These are phyloP conservation scores for Cybosia mesomella DNA, from an alignment of 2,888 invertebrate species.

Conservation along the genomic window DNA sequence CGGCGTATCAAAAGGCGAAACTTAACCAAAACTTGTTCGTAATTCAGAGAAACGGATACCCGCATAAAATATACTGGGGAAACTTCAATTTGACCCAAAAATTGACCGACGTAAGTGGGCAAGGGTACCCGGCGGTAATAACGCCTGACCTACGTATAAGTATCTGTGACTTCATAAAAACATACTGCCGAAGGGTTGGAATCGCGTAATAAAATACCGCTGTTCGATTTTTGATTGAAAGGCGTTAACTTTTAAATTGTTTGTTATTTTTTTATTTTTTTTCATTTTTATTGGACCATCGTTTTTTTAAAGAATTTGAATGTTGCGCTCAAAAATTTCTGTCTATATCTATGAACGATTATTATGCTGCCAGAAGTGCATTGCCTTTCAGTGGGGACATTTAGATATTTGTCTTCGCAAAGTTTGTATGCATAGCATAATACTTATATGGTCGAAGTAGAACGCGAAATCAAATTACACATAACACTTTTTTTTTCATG, in stretches of 20 bases:
- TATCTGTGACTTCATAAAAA: conserved; percentile 75
- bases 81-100: conserved; percentile 68
- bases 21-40: conserved; percentile 50
- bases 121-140: conserved; percentile 65
- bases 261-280: conserved; percentile 1
- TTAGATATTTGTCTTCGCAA: too few species aligned
- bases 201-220: conserved; percentile 17
- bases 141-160: conserved; percentile 61
- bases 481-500: too few species aligned
- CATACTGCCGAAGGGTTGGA: conserved; percentile 43
- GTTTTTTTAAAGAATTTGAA: too few species aligned
- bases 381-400: too few species aligned
- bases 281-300: too few species aligned
- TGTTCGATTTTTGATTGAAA: conserved; percentile 15
- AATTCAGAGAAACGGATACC: conserved; percentile 52
- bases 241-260: conserved; percentile 5
- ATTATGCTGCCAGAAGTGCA: too few species aligned
- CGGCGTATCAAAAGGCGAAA: conserved; percentile 46
- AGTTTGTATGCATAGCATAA: too few species aligned
- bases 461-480: too few species aligned
- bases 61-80: conserved; percentile 51
- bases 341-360: background rate
- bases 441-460: too few species aligned
- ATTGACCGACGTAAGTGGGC: conserved; percentile 71
- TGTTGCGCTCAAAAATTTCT: background rate